Conservation (phyloP, 1,140 invertebrate genomes). For the Halictus rubicundus region DNA sequence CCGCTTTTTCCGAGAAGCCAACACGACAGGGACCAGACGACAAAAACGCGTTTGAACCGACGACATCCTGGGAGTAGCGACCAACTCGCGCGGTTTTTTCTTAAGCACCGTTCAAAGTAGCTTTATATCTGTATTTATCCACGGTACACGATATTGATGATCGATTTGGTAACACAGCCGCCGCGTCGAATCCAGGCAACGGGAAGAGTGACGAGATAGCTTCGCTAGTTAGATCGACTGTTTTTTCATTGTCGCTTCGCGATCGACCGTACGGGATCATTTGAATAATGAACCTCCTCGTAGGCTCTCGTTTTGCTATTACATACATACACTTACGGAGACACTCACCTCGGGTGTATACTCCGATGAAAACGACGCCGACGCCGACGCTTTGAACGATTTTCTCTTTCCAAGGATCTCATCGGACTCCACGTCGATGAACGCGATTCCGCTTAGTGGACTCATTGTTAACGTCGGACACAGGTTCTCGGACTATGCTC, state of each 20-base stretch:
- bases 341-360: no score
- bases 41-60: slow-evolving; percentile 58
- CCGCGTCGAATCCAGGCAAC: background rate
- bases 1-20: slow-evolving; percentile 47
- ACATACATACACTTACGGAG: no score
- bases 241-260: background rate
- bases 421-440: background rate
- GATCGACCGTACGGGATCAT: background rate
- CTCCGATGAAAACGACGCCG: no score
- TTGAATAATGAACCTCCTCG: no score
- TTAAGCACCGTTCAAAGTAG: slow-evolving; percentile 9
- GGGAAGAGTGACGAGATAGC: background rate
- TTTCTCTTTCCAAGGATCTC: no score
- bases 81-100: slow-evolving; percentile 1
- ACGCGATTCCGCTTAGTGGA: background rate
- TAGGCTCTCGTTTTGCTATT: no score
- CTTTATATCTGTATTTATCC: slow-evolving; percentile 8
- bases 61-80: slow-evolving; percentile 41
- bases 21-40: slow-evolving; percentile 72
- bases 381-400: no score
- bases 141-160: background rate
- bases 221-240: background rate
- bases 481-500: no score
- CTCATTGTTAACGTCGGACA: no score
- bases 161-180: no score